Percentiles rank a stretch among this genome's conserved stretches.
Evolutionary conservation across 2,888 invertebrate species (phyloP).

Genomic region (Tinea semifulvella): DNA sequence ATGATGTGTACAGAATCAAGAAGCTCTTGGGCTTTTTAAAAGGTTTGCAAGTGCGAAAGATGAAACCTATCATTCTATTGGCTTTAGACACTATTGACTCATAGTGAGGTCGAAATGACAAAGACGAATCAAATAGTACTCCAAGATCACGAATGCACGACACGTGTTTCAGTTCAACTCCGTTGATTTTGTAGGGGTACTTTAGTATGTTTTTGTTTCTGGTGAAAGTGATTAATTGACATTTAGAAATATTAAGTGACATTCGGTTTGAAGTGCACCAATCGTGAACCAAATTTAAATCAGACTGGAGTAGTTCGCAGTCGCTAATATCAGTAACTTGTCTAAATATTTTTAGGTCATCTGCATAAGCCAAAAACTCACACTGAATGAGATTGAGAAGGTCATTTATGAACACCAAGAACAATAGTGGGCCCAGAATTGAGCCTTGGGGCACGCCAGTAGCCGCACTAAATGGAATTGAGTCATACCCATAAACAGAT

Average conservation of each 20-base stretch:
- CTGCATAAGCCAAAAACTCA: not conserved
- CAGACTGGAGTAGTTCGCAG: not conserved
- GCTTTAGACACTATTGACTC: not conserved
- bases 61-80: not conserved
- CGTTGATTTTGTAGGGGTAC: not conserved
- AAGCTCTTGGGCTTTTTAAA: not conserved
- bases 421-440: conserved; percentile 11
- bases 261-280: not conserved
- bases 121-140: not conserved
- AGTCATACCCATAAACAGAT: conserved; percentile 10
- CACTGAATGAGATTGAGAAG: not conserved
- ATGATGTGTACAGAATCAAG: not conserved
- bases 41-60: not conserved
- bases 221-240: not conserved
- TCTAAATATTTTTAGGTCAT: not conserved
- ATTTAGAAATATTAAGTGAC: conserved; percentile 3
- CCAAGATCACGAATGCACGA: not conserved
- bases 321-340: not conserved
- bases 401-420: conserved; percentile 10
- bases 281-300: not conserved
- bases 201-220: not conserved
- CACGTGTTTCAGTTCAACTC: not conserved
- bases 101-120: not conserved
- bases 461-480: not conserved
- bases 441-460: conserved; percentile 14